These are phyloP conservation scores for Peribatodes rhomboidaria DNA, from an alignment of 2,888 invertebrate species.

Conservation along the genomic window DNA sequence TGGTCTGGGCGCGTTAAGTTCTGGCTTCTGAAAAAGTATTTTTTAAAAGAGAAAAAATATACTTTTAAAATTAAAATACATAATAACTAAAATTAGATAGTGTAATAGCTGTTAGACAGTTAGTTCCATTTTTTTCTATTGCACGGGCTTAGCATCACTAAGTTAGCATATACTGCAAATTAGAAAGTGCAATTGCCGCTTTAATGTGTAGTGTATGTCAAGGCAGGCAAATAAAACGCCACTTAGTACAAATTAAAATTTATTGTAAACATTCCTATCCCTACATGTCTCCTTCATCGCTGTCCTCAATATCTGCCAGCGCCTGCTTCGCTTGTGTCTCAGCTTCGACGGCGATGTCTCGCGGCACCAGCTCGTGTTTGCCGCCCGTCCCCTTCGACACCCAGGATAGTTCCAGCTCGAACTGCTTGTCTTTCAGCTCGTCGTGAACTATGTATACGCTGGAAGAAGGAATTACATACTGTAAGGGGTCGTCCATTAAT, in stretches of 20 bases:
- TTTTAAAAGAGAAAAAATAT: too few relatives aligned
- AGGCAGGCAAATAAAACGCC: slow-evolving; percentile 39
- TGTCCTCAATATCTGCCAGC: slow-evolving; percentile 94
- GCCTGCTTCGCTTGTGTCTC: slow-evolving; percentile 96
- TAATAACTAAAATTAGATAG: too few relatives aligned
- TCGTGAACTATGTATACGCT: slow-evolving; percentile 96
- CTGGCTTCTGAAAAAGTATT: too few relatives aligned
- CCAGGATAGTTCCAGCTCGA: slow-evolving; percentile 98
- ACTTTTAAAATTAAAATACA: too few relatives aligned
- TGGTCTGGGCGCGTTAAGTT: too few relatives aligned
- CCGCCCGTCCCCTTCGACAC: slow-evolving; percentile 94
- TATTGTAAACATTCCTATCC: slow-evolving; percentile 62
- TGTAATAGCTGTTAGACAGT: too few relatives aligned
- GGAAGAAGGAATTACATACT: slow-evolving; percentile 55
- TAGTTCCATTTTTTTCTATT: too few relatives aligned
- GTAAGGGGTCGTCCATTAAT: too few relatives aligned
- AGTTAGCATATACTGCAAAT: too few relatives aligned
- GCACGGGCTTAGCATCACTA: too few relatives aligned
- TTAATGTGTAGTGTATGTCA: too few relatives aligned
- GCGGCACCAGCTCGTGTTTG: slow-evolving; percentile 93
- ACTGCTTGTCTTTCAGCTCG: slow-evolving; percentile 98
- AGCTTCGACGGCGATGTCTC: slow-evolving; percentile 91
- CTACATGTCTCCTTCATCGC: slow-evolving; percentile 92
- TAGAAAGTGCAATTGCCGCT: too few relatives aligned
- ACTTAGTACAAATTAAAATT: slow-evolving; percentile 63